Percentiles rank a stretch among this genome's conserved stretches.
Conservation (phyloP, 2,888 invertebrate species). For the Crossocerus cetratus region DNA sequence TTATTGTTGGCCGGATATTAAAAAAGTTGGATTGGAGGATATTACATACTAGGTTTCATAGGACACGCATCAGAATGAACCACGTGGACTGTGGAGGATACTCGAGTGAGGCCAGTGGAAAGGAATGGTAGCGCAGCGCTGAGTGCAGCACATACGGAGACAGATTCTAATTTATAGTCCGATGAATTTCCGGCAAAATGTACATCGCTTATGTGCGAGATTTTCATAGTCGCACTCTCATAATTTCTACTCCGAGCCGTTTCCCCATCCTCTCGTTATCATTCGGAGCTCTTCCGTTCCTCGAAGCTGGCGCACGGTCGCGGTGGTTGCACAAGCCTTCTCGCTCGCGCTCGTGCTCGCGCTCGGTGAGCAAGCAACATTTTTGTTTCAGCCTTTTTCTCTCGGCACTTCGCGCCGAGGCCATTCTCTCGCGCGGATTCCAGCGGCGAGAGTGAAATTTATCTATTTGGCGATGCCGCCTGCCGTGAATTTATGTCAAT, state of each 20-base stretch:
- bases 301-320: too few relatives aligned
- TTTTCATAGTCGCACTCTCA: not conserved
- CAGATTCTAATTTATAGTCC: too few relatives aligned
- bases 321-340: not conserved
- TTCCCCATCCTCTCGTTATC: slow-evolving; percentile 17
- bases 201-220: slow-evolving; percentile 12
- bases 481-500: slow-evolving; percentile 3
- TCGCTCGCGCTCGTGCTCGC: not conserved
- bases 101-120: too few relatives aligned
- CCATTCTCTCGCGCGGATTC: not conserved
- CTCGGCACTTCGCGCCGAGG: not conserved
- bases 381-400: slow-evolving; percentile 1
- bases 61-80: too few relatives aligned
- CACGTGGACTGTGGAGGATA: too few relatives aligned
- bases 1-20: too few relatives aligned
- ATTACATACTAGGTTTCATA: too few relatives aligned
- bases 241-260: slow-evolving; percentile 4
- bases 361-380: not conserved
- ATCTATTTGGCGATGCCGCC: not conserved
- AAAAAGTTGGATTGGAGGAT: too few relatives aligned
- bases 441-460: not conserved
- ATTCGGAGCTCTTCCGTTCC: not conserved
- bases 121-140: too few relatives aligned
- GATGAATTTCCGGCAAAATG: not conserved
- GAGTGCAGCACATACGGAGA: too few relatives aligned